Evolutionary conservation across 2,888 invertebrate genomes (phyloP), one percentile per base, ranked within the genome.

Genomic region (Drosophila robusta): DNA sequence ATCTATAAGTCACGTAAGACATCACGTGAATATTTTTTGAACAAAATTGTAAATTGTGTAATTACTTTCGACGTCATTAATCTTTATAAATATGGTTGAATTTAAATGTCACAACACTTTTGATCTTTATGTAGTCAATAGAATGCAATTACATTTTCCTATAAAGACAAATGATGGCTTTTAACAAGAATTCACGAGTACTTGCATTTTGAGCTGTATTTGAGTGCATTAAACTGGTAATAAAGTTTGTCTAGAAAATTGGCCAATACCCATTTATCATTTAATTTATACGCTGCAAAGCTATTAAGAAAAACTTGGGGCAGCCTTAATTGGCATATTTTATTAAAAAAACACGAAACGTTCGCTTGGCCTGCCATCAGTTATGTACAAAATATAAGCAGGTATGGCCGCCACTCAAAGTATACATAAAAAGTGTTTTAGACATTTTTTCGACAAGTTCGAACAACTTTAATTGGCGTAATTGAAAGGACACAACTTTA

Each of bases 401-500:
- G 29, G 22, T 8, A 29, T 39, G 41, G 11, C 34, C 29, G 67
- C 36, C 56, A 52, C 18, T 62, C 56, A 50, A 47, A 26, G 41
- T 18, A 62, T 54, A 62, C 42, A 54, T 52, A 75, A 56, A 62
- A 42, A 29, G 42, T 44, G 45, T 47, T 36, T 45, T 26, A 42
- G 50, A 46, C 54, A 49, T 41, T 75, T 39, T 58, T 58, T 32
- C 11, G 70, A 63, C 24, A 58, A 41, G 63, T 50, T 41, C 16
- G 45, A 41, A 24, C 39, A 46, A 51, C 50, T 66, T 77, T 77
- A 75, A 75, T 77, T 78, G 78, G 55, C 67, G 14, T 67, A 63
- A 75, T 67, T 78, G 78, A 72, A 75, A 77, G 78, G 62, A 75
- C 75, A 77, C 73, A 62, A 39, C 38, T 58, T 29, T 55, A 29